Evolutionary conservation across 2,797 vertebrate genomes (phyloP).

Genomic region (Stomatorhinus walkeri): DNA sequence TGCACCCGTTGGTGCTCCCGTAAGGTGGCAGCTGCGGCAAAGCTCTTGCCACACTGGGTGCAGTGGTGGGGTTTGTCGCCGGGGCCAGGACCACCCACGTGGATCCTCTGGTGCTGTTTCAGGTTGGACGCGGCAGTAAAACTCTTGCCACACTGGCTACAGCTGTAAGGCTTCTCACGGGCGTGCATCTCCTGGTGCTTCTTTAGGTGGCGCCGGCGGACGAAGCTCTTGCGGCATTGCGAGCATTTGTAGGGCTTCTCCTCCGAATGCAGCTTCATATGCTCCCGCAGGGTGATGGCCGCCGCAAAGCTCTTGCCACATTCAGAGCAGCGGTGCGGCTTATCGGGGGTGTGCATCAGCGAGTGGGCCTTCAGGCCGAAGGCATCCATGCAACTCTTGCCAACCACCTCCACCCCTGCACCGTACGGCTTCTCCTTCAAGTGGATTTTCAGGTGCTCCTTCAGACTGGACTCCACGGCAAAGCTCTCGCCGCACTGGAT

Average conservation of each 20-base stretch:
- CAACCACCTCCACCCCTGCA: slow-evolving; percentile 68
- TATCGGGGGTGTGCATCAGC: slow-evolving; percentile 70
- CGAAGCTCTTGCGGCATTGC: slow-evolving; percentile 70
- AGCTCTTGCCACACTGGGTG: slow-evolving; percentile 67
- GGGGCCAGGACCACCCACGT: slow-evolving; percentile 29
- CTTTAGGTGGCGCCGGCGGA: slow-evolving; percentile 68
- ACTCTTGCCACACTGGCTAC: slow-evolving; percentile 67
- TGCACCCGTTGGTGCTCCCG: slow-evolving; percentile 70
- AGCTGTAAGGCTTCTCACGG: slow-evolving; percentile 68
- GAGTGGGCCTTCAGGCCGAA: slow-evolving; percentile 70
- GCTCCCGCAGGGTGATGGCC: slow-evolving; percentile 68
- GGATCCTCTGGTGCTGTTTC: slow-evolving; percentile 72
- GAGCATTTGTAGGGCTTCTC: slow-evolving; percentile 75
- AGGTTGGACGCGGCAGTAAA: slow-evolving; percentile 68
- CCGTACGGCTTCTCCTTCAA: slow-evolving; percentile 71
- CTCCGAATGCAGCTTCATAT: slow-evolving; percentile 76
- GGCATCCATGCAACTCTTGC: slow-evolving; percentile 69
- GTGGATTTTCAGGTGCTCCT: slow-evolving; percentile 73
- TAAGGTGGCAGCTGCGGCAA: slow-evolving; percentile 62
- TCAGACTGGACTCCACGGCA: slow-evolving; percentile 68
- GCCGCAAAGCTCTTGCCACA: slow-evolving; percentile 71
- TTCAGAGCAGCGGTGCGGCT: slow-evolving; percentile 67
- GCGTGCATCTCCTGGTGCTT: slow-evolving; percentile 72
- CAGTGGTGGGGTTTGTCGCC: slow-evolving; percentile 68
- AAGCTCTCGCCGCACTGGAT: slow-evolving; percentile 72